A percentile compares a stretch with the other conserved stretches of the same genome.
phyloP scores from a whole-genome alignment of 2,797 vertebrate species.

The Falco concolor region DNA sequence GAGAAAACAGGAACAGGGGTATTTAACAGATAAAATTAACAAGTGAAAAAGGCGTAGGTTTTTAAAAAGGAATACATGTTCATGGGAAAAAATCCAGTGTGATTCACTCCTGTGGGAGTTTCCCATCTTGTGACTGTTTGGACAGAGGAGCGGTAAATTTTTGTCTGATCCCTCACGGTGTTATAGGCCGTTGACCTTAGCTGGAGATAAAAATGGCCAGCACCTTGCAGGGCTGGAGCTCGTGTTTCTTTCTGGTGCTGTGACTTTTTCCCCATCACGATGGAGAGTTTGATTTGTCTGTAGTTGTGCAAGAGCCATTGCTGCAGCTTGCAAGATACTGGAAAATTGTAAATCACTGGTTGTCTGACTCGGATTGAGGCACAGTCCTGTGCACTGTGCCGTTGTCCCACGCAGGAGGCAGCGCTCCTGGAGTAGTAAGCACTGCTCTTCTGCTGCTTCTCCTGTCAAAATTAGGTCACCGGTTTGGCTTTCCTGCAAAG shows the following conservation, averaged over 20 bases:
- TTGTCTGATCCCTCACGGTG: not conserved
- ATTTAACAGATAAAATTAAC: not conserved
- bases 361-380: not conserved
- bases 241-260: not conserved
- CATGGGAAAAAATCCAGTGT: not conserved
- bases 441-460: not conserved
- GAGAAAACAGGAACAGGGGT: not conserved
- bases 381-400: rapidly evolving
- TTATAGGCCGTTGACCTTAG: not conserved
- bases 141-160: not conserved
- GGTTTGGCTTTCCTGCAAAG: not conserved
- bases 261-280: rapidly evolving
- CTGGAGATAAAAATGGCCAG: not conserved
- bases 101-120: not conserved
- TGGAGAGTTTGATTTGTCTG: not conserved
- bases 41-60: not conserved
- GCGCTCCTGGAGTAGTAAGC: not conserved
- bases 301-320: not conserved
- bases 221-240: not conserved
- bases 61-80: not conserved
- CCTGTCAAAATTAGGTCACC: not conserved
- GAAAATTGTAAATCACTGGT: not conserved
- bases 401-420: not conserved
- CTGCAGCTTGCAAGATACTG: not conserved
- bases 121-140: not conserved